Base-by-base conservation (phyloP, 2,113 vertebrate species). In the Crotalus helleri region DNA sequence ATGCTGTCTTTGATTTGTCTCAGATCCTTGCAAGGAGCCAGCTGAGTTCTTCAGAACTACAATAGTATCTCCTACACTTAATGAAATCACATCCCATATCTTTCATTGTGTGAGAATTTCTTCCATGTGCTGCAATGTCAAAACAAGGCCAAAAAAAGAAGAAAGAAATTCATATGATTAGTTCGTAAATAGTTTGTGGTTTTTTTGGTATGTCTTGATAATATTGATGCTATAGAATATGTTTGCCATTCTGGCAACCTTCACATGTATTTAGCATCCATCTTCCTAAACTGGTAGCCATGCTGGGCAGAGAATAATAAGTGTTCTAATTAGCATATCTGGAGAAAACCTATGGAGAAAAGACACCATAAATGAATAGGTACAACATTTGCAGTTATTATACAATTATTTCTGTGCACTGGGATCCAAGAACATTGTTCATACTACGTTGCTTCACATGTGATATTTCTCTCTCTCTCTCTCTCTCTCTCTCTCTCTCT, bases 191-290 rank as follows among this genome's bases (percentile, higher is more conserved):
- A 96, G 95, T 94, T 95, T 96, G 96, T 4, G 44, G 44, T 3
- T 95, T 95, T 96, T 94, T 94, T 96, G 95, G 95, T 95, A 93
- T 96, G 96, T 95, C 95, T 96, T 95, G 94, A 93, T 96, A 95
- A 74, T 33, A 74, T 17, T n/a, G 64, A 33, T 81, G 69, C 69
- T 81, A 81, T 39, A 39, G 69, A 33, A 39, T n/a, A 39, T 15
- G n/a, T 19, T 81, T 81, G n/a, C 33, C 33, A 81, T 39, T 33
- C 64, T 74, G 64, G 13, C 13, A 33, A 33, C 64, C 5, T 74
- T 17, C 13, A 2, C 64, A 74, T 74, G 13, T 81, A 6, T 19
- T 33, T 39, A 39, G 33, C 69, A 81, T 81, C n/a, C 69, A 81
- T 8, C n/a, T 81, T 39, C 15, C 69, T 81, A 81, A 39, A 19